Conservation (phyloP, 2,113 vertebrate genomes). For the Heterocephalus glaber region DNA sequence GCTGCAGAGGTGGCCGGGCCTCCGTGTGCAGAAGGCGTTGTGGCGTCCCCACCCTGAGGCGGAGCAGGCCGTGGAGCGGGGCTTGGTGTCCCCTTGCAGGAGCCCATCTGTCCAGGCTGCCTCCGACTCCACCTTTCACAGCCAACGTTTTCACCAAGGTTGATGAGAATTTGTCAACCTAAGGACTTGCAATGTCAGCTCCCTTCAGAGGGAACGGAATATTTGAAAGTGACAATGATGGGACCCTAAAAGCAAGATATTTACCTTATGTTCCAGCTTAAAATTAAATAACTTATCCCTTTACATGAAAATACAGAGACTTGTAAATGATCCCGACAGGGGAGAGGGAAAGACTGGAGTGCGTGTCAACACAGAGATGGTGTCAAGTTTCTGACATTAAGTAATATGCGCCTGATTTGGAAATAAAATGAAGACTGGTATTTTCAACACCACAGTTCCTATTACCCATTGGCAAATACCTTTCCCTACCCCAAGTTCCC, state of each 20-base stretch:
- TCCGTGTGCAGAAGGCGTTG: neutral
- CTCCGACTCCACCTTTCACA: conserved; percentile 60
- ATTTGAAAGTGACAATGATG: conserved; percentile 54
- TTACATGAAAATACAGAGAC: conserved; percentile 52
- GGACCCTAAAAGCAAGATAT: neutral
- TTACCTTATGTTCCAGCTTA: conserved; percentile 32
- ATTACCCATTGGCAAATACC: conserved; percentile 11
- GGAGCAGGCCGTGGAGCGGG: conserved; percentile 63
- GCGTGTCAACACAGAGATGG: neutral
- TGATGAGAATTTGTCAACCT: conserved; percentile 67
- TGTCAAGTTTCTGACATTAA: neutral
- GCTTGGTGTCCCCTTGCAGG: conserved; percentile 56
- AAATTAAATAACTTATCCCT: conserved; percentile 48
- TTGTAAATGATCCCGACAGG: neutral
- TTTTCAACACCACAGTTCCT: neutral
- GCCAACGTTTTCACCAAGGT: conserved; percentile 61
- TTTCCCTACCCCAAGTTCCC: conserved; percentile 57
- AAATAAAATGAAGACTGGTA: conserved; percentile 31
- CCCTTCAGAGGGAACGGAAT: conserved; percentile 61
- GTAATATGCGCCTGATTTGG: conserved; percentile 12
- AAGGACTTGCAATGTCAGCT: conserved; percentile 57
- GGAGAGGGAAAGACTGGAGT: neutral
- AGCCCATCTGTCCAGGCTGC: conserved; percentile 68
- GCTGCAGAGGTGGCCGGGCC: too few species aligned
- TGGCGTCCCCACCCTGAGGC: conserved; percentile 18